A percentile compares a stretch with the other conserved stretches of the same genome.
phyloP scores from a whole-genome alignment of 2,113 vertebrate species.

The Coryphaenoides rupestris region DNA sequence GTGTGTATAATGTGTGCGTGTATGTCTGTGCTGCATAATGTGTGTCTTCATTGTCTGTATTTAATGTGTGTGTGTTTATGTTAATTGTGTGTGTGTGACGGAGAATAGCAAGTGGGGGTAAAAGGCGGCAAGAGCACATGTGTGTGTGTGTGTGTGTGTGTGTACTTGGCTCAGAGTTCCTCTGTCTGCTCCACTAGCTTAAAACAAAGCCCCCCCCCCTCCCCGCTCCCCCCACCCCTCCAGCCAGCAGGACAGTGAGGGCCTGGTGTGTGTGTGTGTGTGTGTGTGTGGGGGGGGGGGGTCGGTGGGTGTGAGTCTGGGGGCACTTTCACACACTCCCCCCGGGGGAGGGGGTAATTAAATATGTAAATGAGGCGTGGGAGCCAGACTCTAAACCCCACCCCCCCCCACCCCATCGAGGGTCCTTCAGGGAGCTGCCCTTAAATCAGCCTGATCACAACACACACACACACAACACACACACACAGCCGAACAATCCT shows the following conservation, averaged over 20 bases:
- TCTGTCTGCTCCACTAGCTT: no score
- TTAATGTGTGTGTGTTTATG: neutral
- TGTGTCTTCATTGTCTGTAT: neutral
- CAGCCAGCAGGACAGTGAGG: slow-evolving; percentile 76
- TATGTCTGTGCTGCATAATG: no score
- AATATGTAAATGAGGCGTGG: slow-evolving; percentile 95
- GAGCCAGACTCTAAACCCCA: slow-evolving; percentile 76
- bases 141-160: slow-evolving; percentile 2
- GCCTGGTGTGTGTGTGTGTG: slow-evolving; percentile 50
- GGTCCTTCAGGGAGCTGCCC: slow-evolving; percentile 62
- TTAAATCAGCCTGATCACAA: slow-evolving; percentile 12
- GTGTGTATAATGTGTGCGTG: neutral
- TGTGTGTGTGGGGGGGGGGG: no score
- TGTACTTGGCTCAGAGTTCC: no score
- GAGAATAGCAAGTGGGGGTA: neutral
- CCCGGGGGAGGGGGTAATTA: slow-evolving; percentile 79
- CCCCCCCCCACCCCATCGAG: no score
- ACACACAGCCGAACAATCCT: slow-evolving; percentile 58
- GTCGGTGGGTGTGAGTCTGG: no score
- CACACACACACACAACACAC: slow-evolving; percentile 12
- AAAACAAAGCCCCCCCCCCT: neutral
- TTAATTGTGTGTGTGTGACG: neutral
- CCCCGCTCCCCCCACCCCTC: no score
- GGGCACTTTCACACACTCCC: slow-evolving; percentile 82
- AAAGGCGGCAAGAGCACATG: neutral